Evolutionary conservation across 2,797 vertebrate genomes (phyloP), one percentile per base, ranked within the genome.

Genomic region (Tamandua tetradactyla): DNA sequence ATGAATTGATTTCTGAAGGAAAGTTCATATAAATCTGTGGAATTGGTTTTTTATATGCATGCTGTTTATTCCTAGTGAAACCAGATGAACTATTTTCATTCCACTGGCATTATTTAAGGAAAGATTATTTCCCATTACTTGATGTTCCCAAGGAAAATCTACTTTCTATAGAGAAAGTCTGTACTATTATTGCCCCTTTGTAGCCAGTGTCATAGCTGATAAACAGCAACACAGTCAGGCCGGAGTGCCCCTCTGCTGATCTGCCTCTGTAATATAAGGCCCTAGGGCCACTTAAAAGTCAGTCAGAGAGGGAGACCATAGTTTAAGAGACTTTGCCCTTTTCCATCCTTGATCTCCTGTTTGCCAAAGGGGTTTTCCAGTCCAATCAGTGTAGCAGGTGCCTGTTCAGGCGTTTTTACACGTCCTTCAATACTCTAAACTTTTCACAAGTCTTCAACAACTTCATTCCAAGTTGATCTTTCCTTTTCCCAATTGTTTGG

Each of bases 61-160:
- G 40, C 87, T 25, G 18, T 81, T 81, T 94, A 57, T 94, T 93
- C 78, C 62, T 74, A 44, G 42, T 90, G 20, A 92, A 88, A 87
- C 71, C 82, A 40, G 61, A 69, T 95, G 35, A 69, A 30, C 47
- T 93, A 17, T 74, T 72, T 89, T 35, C 82, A 84, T 74, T 92
- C 68, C 55, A 52, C 27, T 15, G 37, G 14, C 72, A 42, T 89
- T 78, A 68, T 47, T 25, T 66, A 71, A 95, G 59, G 79, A 86
- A 93, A 76, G 9, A 30, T 79, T 85, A 27, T 85, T 85, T 71
- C 23, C 23, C 64, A 85, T 52, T 76, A 37, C 52, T 81, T 71
- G 55, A 89, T 68, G 40, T 42, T n/a, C 78, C 23, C n/a, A n/a
- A 81, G 47, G 89, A 80, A 92, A 94, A 40, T 40, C 30, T 89